Evolutionary conservation across 2,113 vertebrate genomes (phyloP), one percentile per base, ranked within the genome.

Genomic region (Lonchura striata): DNA sequence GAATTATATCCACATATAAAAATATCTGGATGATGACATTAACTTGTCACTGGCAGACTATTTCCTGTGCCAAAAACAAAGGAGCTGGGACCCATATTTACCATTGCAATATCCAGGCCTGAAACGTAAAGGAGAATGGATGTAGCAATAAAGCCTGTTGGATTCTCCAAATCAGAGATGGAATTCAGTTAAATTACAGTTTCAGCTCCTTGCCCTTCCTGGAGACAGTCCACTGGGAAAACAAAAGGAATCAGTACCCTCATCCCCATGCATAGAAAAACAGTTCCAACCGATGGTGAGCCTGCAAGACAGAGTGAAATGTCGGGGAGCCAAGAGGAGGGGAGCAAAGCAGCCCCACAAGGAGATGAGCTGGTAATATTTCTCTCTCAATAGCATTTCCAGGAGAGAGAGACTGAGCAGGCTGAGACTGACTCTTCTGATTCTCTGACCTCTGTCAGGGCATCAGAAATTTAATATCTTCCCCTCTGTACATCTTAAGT

Each of bases 391-490:
- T 5, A 88, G 42, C 31, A 41, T 85, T 94, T 90, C 74, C 52
- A 63, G 37, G 33, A 75, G 17, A 66, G 24, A 54, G 24, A 81
- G 31, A 18, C 49, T 41, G 42, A 95, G 50, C 63, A 59, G 41
- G 37, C 71, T 54, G 63, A 83, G 33, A 12, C 15, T 63, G 56
- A 33, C 22, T 77, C 25, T 31, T 56, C 49, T 83, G 64, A 83
- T 56, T 47, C 63, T 8, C 35, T 83, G 49, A 72, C 82, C 47
- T 94, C 70, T 54, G 46, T 63, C 72, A 57, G 33, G 76, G 66
- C 76, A 66, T 70, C 82, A 93, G 76, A 86, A 96, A 92, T 75
- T n/a, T 20, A 84, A 37, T 91, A 78, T 86, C 72, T 88, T 84
- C 49, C 50, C n/a, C 44, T 76, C 37, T 41, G 21, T 82, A 41